Base-by-base conservation (phyloP, 2,113 vertebrate genomes). In the Mirounga angustirostris region DNA sequence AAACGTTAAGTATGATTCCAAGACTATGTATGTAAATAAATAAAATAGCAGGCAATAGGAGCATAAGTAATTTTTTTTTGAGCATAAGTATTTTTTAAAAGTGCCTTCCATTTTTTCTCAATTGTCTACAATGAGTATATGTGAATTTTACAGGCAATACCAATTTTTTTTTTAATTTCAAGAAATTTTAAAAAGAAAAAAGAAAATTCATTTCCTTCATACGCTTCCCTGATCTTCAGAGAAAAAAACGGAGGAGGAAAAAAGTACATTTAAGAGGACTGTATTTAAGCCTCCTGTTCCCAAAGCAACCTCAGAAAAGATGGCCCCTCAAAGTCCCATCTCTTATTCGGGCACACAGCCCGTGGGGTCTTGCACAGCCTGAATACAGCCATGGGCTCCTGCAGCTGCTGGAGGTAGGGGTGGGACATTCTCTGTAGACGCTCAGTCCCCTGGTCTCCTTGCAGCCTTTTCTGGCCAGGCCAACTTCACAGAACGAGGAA, bases 161-260 rank as follows among this genome's bases (percentile, higher is more conserved):
- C 10, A 59, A 95, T 36, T 40, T 40, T 40, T 40, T 46, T 76
- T 74, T 36, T 33, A 73, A 74, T 50, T 30, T 46, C 69, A 76
- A 96, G 12, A 28, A 59, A 91, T 80, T 97, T 97, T 21, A 11
- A 74, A 73, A 67, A 50, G 54, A 74, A 91, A 30, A 80, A 91
- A 33, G 7, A 94, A 58, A 91, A 59, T 78, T 24, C 5, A 65
- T 79, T 91, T 89, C 54, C 30, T 95, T 89, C 82, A 33, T 85
- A 54, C 30, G 65, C 16, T 82, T 67, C 36, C 79, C 43, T 74
- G 54, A 80, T 94, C 59, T 95, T 82, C 90, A 24, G 26, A 12
- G 52, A 92, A 40, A 91, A 50, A 90, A 40, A 3, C 4, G 16
- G 86, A 54, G 16, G 86, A 54, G 52, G 16, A 79, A 92, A 95